Conservation (phyloP, 1,140 invertebrate genomes). For the Saccostrea echinata region DNA sequence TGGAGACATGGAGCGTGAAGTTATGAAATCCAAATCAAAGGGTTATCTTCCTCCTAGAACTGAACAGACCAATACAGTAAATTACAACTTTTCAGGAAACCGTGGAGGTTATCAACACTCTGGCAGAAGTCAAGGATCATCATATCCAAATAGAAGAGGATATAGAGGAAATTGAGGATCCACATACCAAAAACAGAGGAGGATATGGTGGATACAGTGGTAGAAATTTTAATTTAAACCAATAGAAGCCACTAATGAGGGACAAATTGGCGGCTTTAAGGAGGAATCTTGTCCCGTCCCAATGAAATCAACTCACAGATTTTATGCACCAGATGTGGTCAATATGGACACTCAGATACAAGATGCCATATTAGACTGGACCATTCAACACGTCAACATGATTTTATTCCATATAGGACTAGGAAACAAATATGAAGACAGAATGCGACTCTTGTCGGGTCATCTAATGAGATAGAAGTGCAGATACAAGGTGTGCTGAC, state of each 20-base stretch:
- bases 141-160: not conserved
- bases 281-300: not conserved
- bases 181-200: not conserved
- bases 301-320: not conserved
- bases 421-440: not conserved
- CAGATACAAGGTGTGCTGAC: conserved; percentile 15
- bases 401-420: not conserved
- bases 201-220: not conserved
- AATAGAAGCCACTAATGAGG: conserved; percentile 36
- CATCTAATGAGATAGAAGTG: conserved; percentile 42
- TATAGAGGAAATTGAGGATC: not conserved
- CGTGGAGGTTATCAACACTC: no score
- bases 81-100: no score
- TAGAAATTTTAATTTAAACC: conserved; percentile 23
- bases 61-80: no score
- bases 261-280: not conserved
- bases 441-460: conserved; percentile 43
- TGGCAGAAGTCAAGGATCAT: not conserved
- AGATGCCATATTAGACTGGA: conserved; percentile 30
- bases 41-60: no score
- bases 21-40: no score
- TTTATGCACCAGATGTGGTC: not conserved
- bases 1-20: no score
- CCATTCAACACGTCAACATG: not conserved
- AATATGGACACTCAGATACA: conserved; percentile 41